A percentile compares a stretch with the other conserved stretches of the same genome.
phyloP scores from a whole-genome alignment of 2,888 invertebrate species.

The Idaea aversata region DNA sequence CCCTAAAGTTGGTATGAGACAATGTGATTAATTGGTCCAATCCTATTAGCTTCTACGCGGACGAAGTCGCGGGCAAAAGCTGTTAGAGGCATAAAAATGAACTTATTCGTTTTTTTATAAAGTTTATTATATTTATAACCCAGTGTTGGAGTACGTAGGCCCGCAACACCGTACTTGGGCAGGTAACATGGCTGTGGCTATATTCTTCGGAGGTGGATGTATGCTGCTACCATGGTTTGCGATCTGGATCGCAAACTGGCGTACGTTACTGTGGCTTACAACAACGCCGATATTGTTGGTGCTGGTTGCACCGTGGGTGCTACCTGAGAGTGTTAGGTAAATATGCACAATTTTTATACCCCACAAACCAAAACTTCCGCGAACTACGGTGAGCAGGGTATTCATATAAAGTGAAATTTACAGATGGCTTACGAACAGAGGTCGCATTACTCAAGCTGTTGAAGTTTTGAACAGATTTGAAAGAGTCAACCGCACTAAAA shows the following conservation, averaged over 20 bases:
- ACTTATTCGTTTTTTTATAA: neutral
- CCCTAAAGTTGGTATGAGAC: no score
- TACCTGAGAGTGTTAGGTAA: conserved; percentile 67
- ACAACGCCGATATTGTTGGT: conserved; percentile 62
- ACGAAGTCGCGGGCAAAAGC: no score
- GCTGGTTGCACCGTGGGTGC: conserved; percentile 53
- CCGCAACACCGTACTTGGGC: conserved; percentile 71
- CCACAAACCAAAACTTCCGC: neutral
- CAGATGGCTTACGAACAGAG: conserved; percentile 67
- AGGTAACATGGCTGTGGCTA: conserved; percentile 74
- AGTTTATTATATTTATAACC: no score
- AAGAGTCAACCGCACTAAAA: conserved; percentile 63
- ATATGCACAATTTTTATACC: no score
- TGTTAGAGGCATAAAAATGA: neutral
- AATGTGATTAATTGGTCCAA: no score
- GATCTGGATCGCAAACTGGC: conserved; percentile 66
- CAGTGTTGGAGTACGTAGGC: conserved; percentile 75
- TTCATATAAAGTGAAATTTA: conserved; percentile 12
- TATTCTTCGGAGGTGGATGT: conserved; percentile 72
- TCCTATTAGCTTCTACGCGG: no score
- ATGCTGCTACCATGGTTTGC: conserved; percentile 73
- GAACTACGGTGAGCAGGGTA: neutral
- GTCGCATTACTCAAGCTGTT: conserved; percentile 64
- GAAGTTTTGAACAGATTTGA: conserved; percentile 64
- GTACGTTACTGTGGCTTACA: conserved; percentile 61